These are phyloP conservation scores for Bufo bufo DNA, from an alignment of 2,113 vertebrate genomes.

Conservation along the genomic window DNA sequence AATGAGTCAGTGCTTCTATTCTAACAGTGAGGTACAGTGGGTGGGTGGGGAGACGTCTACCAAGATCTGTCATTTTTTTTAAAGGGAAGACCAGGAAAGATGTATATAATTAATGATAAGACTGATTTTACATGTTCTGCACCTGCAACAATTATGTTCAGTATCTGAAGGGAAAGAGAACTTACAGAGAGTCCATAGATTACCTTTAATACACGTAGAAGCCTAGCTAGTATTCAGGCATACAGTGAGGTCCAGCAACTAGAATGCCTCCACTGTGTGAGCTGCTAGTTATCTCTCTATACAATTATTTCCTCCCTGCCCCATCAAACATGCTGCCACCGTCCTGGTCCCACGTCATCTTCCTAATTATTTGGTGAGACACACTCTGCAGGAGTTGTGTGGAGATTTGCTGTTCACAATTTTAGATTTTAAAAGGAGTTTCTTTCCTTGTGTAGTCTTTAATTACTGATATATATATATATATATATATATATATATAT, in stretches of 20 bases:
- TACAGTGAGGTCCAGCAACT: neutral
- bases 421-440: neutral
- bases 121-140: neutral
- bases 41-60: neutral
- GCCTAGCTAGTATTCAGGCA: neutral
- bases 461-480: neutral
- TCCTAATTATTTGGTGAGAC: neutral
- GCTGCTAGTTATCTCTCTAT: neutral
- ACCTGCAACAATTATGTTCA: neutral
- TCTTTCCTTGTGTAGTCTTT: neutral
- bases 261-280: neutral
- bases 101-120: neutral
- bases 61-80: neutral
- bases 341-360: neutral
- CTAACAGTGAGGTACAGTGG: neutral
- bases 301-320: conserved; percentile 12
- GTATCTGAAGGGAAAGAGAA: neutral
- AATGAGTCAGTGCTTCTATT: neutral
- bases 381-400: neutral
- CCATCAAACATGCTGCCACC: conserved; percentile 5
- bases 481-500: neutral
- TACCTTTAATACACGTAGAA: neutral
- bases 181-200: neutral
- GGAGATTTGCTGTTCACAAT: neutral
- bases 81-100: neutral